Base-by-base conservation (phyloP, 2,888 invertebrate genomes). In the Steinernema hermaphroditum region DNA sequence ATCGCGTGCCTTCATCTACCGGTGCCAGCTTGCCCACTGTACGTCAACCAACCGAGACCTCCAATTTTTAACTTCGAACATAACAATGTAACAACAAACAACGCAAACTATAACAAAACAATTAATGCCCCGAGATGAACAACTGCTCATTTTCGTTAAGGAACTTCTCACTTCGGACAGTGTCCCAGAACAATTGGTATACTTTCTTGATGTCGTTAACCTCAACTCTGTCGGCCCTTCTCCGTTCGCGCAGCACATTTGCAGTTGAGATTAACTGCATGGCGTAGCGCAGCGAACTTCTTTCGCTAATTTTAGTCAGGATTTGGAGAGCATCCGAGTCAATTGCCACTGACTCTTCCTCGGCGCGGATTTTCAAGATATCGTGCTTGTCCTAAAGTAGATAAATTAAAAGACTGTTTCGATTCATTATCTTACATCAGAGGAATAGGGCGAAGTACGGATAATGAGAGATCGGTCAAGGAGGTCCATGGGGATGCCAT, bases 261-360 rank as follows among this genome's bases (percentile, higher is more conserved):
- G 97, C 93, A 0, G 95, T 93, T 41, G 96, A 95, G 82, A 98
- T 97, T 41, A 98, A 90, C 86, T 99, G 98, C 87, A 98, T 97
- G 37, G 96, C 93, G 88, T 98, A 98, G 74, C 98, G 91, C 16
- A 98, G 89, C 0, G 95, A 95, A 22, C 37, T 68, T 0, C 96
- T 94, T 14, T 92, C 91, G 0, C 95, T 95, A 54, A 98, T 94
- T 71, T 93, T 91, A 0, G 96, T 95, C 46, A 98, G 89, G 9
- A 97, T 93, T 0, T 92, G 91, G 72, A 97, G 86, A 0, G 96
- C 97, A 87, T 94, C 95, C 1, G 91, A 91, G 0, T 92, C 91
- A 91, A 98, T 93, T 70, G 94, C 93, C 79, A 96, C 96, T 87
- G 97, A 96, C 87, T 98, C 98, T 85, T 99, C 98, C 86, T 97